phyloP scores from a whole-genome alignment of 2,113 vertebrate genomes.

The Pyxicephalus adspersus region DNA sequence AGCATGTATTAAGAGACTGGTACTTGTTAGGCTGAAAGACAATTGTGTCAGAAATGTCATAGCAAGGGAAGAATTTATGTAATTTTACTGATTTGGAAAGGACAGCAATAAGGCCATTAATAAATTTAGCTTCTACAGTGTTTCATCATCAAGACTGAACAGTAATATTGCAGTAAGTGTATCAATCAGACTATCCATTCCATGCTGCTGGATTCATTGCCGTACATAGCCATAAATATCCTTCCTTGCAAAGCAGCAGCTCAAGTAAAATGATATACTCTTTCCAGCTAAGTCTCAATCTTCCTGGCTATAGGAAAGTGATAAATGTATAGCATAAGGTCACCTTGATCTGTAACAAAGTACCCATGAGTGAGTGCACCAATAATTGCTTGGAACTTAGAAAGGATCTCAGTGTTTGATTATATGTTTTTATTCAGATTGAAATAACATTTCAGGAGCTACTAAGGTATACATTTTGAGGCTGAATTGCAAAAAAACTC shows the following conservation, averaged over 20 bases:
- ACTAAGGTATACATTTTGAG: no score
- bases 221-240: slow-evolving; percentile 48
- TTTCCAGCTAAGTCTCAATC: slow-evolving; percentile 52
- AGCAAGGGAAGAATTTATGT: slow-evolving; percentile 45
- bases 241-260: slow-evolving; percentile 35
- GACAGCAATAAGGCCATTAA: slow-evolving; percentile 45
- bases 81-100: slow-evolving; percentile 50
- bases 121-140: slow-evolving; percentile 45
- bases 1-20: slow-evolving; percentile 52
- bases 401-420: neutral
- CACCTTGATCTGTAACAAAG: slow-evolving; percentile 46
- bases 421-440: neutral
- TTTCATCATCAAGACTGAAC: slow-evolving; percentile 52
- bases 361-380: slow-evolving; percentile 14
- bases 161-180: slow-evolving; percentile 52
- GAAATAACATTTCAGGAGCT: neutral
- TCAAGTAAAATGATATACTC: slow-evolving; percentile 44
- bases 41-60: slow-evolving; percentile 51
- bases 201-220: slow-evolving; percentile 51
- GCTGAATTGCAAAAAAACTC: no score
- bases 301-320: slow-evolving; percentile 44
- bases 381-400: neutral
- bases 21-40: slow-evolving; percentile 54
- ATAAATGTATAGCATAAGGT: slow-evolving; percentile 45
- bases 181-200: slow-evolving; percentile 54